phyloP scores from a whole-genome alignment of 2,888 invertebrate species.

The Phyllotreta cruciferae region DNA sequence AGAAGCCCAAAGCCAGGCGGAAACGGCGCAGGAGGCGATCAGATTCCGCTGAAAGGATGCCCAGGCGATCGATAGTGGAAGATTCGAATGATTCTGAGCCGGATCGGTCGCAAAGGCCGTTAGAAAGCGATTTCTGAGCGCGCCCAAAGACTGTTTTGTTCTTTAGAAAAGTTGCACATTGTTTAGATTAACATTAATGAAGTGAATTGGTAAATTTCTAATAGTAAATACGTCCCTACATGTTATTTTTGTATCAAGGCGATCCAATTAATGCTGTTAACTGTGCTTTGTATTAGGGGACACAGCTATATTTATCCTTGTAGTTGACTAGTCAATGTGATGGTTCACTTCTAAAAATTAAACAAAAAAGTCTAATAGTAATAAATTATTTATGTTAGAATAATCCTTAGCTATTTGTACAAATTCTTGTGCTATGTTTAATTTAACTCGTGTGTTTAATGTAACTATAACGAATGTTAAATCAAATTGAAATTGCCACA shows the following conservation, averaged over 20 bases:
- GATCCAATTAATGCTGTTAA: slow-evolving; percentile 26
- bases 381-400: not conserved
- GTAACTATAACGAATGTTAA: too few relatives aligned
- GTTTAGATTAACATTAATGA: slow-evolving; percentile 35
- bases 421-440: not conserved
- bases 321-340: not conserved
- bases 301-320: slow-evolving; percentile 12
- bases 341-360: slow-evolving; percentile 4
- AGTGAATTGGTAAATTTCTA: slow-evolving; percentile 36
- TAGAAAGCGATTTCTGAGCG: slow-evolving; percentile 52
- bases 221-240: slow-evolving; percentile 35
- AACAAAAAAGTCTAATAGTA: not conserved
- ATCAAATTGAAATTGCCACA: too few relatives aligned
- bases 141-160: not conserved
- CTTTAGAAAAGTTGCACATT: slow-evolving; percentile 11
- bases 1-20: slow-evolving; percentile 47
- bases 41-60: slow-evolving; percentile 45
- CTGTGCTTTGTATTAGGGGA: slow-evolving; percentile 19
- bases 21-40: slow-evolving; percentile 50
- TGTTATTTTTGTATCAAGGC: slow-evolving; percentile 34
- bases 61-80: slow-evolving; percentile 40
- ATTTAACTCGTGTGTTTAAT: too few relatives aligned
- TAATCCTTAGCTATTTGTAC: not conserved
- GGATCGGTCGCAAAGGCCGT: slow-evolving; percentile 39
- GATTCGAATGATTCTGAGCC: slow-evolving; percentile 42